Base-by-base conservation (phyloP, 2,888 invertebrate species). In the Tenthredo distinguenda region DNA sequence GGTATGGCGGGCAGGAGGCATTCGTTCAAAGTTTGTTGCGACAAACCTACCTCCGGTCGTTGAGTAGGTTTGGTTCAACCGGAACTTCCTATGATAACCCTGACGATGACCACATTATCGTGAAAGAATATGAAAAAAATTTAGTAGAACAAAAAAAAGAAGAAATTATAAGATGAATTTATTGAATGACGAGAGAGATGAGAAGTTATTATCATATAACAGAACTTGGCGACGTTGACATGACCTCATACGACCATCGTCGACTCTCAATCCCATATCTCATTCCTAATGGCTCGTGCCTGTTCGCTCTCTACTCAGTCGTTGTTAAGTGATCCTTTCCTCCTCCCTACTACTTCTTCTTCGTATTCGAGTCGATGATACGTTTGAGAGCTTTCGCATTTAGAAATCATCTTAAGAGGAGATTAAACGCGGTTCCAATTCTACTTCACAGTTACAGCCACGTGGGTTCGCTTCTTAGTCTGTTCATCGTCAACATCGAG, bases 211-310 rank as follows among this genome's bases (percentile, higher is more conserved):
- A 43, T 74, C 40, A 40, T 7, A 62, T 81, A 47, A 40, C 18
- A 62, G 40, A 62, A 81, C 58, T 62, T 50, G 37, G 5, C 55
- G 55, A 40, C 58, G 43, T 74, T 43, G 72, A 74, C 58, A 62
- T 31, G 58, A 37, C 77, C 34, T n/a, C 37, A 58, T 71, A 79
- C n/a, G 79, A 34, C 43, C 58, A 55, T 18, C 40, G 58, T 65
- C 71, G 83, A 18, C 55, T 55, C 55, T 83, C 83, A 68, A 50
- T 81, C 62, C 68, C 83, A 31, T 83, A 83, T 83, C 83, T 68
- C 37, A 62, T 81, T 62, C 81, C 81, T 81, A 83, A 83, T 83
- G 83, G 83, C 68, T 83, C 68, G 43, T 43, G 83, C 68, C 68
- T 58, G 68, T 26, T 15, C 26, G 10, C 10, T 43, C n/a, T 74